Percentiles rank a stretch among this genome's conserved stretches.
phyloP scores from a whole-genome alignment of 1,140 invertebrate genomes.

The Lepidotrigona ventralis region DNA sequence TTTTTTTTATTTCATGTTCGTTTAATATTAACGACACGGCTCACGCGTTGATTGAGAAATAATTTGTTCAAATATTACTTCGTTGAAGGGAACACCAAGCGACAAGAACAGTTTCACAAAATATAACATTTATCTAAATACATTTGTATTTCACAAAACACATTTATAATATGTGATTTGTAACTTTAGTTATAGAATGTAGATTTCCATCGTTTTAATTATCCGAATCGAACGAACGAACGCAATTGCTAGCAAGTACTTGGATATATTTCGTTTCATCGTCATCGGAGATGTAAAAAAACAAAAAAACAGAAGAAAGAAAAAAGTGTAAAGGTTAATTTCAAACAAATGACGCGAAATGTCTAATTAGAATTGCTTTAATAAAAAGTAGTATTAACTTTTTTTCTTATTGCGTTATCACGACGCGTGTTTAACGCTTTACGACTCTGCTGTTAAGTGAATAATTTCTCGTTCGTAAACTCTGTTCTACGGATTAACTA shows the following conservation, averaged over 20 bases:
- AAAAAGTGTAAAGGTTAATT: too few species aligned
- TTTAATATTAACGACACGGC: too few species aligned
- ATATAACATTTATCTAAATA: background rate
- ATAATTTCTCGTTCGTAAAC: constrained; percentile 29
- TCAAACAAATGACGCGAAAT: background rate
- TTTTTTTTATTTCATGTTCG: too few species aligned
- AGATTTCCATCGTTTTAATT: too few species aligned
- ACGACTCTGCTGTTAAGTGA: background rate
- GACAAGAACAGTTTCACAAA: background rate
- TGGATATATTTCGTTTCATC: background rate
- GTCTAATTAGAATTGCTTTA: constrained; percentile 17
- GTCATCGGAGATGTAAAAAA: background rate
- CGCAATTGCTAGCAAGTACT: background rate
- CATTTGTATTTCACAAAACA: too few species aligned
- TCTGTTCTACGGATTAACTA: background rate
- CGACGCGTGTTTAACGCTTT: background rate
- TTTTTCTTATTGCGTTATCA: background rate
- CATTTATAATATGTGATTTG: too few species aligned
- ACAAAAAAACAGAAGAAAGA: background rate
- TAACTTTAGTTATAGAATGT: too few species aligned
- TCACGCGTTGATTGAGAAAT: too few species aligned
- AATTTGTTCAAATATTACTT: background rate
- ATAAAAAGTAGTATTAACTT: background rate
- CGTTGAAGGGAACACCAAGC: background rate
- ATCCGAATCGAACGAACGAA: background rate